These are phyloP conservation scores for Elmis aenea DNA, from an alignment of 2,888 invertebrate genomes.

Conservation along the genomic window DNA sequence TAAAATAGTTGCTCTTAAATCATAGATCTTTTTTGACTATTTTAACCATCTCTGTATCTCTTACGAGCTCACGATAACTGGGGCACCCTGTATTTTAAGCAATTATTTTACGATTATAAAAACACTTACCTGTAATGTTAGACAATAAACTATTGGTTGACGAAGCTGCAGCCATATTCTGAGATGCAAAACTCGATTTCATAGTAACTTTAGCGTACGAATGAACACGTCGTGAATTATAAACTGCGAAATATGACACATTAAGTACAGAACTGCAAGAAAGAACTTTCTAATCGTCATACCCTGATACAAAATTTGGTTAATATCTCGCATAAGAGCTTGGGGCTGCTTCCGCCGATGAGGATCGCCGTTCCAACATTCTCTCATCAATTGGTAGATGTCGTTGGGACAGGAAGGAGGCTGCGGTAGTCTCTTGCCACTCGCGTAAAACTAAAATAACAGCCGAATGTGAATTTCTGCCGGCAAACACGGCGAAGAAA, in stretches of 20 bases:
- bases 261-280: no score
- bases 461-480: neutral
- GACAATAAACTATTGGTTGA: slow-evolving; percentile 41
- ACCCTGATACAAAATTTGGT: slow-evolving; percentile 73
- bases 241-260: slow-evolving; percentile 48
- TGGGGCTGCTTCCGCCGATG: slow-evolving; percentile 72
- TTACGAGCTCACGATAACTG: no score
- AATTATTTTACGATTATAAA: neutral
- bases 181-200: slow-evolving; percentile 13
- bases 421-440: slow-evolving; percentile 62
- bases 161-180: slow-evolving; percentile 25
- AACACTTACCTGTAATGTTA: slow-evolving; percentile 31
- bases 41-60: no score
- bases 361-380: slow-evolving; percentile 76
- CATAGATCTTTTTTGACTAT: no score
- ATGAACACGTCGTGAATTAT: slow-evolving; percentile 57
- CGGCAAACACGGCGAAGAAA: no score
- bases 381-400: slow-evolving; percentile 70
- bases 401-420: slow-evolving; percentile 67
- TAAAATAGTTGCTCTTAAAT: no score
- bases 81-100: no score
- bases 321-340: slow-evolving; percentile 79
- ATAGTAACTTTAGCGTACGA: slow-evolving; percentile 49
- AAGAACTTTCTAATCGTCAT: slow-evolving; percentile 5
- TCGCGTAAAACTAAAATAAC: slow-evolving; percentile 56